Base-by-base conservation (phyloP, 1,140 invertebrate species). In the Leucophenga varia region DNA sequence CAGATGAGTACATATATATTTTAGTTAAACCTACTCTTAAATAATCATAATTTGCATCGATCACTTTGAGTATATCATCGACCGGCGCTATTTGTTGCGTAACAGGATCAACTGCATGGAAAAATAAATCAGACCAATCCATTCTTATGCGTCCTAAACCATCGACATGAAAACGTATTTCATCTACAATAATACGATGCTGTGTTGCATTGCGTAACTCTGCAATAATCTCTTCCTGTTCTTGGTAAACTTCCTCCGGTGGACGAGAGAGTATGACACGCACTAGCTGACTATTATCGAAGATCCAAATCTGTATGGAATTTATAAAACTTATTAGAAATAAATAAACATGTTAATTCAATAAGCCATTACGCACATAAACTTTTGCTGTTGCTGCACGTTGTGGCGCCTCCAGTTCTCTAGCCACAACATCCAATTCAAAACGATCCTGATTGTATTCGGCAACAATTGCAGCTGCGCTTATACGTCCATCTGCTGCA, bases 371-470 rank as follows among this genome's bases (percentile, higher is more conserved):
- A 80, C 84, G 83, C 74, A 92, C 91, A 72, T 90, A 84, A 50
- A 93, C 86, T 77, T 85, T 84, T 3, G 90, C 80, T 35, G 81
- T 82, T 0, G 88, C 86, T 50, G 85, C 85, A 67, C 90, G 78
- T 54, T 88, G 85, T 0, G 91, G 92, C n/a, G 82, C 81, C 10
- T 89, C 86, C 9, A 84, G 77, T 75, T 95, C 91, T 47, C 86
- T 86, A 1, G 91, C 91, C 16, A 90, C 82, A 18, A 95, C 81
- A 64, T 92, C 87, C 14, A 95, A 77, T 32, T 90, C 81, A 67
- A 94, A 95, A 17, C 90, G 78, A 60, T 91, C 89, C 55, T 92
- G 90, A 71, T 90, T 89, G 69, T 92, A 93, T 68, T 92, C 90
- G 0, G 88, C 85, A 82, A 94, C 87, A 47, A 87, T 87, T 8